Percentiles rank a stretch among this genome's conserved stretches.
phyloP scores from a whole-genome alignment of 2,888 invertebrate genomes.

The Leptinotarsa haldemani region DNA sequence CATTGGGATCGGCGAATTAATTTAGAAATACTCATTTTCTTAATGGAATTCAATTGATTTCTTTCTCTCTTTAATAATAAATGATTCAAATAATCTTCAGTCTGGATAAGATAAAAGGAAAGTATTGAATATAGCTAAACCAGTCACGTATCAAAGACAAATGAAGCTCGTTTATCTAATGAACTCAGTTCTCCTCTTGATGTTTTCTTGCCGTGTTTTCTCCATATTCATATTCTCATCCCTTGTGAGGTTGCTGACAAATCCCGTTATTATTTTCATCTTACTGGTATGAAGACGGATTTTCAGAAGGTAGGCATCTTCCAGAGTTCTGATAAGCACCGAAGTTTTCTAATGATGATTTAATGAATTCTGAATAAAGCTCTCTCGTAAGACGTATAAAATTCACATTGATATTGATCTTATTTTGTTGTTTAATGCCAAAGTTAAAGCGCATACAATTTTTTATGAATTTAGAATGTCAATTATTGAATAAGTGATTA shows the following conservation, averaged over 20 bases:
- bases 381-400: background rate
- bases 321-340: background rate
- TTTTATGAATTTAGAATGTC: too few species aligned
- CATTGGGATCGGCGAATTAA: too few species aligned
- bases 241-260: background rate
- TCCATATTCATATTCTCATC: background rate
- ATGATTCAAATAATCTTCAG: background rate
- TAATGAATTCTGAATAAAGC: background rate
- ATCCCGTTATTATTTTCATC: slow-evolving; percentile 5
- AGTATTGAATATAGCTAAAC: background rate
- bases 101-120: background rate
- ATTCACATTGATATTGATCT: background rate
- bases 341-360: slow-evolving; percentile 2
- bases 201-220: background rate
- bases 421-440: background rate
- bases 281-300: background rate
- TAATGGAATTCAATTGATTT: background rate
- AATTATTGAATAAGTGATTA: too few species aligned
- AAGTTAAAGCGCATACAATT: too few species aligned
- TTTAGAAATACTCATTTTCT: too few species aligned
- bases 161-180: background rate
- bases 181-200: background rate
- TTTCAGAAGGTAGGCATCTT: background rate
- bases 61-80: background rate
- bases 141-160: background rate